These are phyloP conservation scores for Danio tinwini DNA, from an alignment of 2,797 vertebrate genomes.

Conservation along the genomic window DNA sequence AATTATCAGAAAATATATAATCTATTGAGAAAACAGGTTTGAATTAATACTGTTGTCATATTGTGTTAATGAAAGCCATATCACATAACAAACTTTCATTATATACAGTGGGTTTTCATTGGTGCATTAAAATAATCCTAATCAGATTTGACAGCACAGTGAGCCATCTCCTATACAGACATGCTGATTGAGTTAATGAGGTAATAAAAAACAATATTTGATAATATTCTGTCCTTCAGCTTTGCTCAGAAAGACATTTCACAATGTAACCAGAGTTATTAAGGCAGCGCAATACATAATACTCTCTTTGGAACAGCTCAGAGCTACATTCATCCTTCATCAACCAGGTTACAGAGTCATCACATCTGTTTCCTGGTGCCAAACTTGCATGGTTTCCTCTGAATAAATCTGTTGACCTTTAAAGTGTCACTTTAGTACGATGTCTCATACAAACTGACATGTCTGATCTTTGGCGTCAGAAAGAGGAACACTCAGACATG, in stretches of 20 bases:
- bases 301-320: constrained; percentile 4
- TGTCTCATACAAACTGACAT: constrained; percentile 56
- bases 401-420: constrained; percentile 43
- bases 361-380: not conserved
- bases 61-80: too few relatives aligned
- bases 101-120: not conserved
- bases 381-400: constrained; percentile 28
- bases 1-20: too few relatives aligned
- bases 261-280: constrained; percentile 12
- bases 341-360: not conserved
- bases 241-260: not conserved
- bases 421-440: constrained; percentile 55
- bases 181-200: constrained; percentile 43
- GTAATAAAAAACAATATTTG: constrained; percentile 23
- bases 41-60: too few relatives aligned
- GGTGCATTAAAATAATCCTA: not conserved
- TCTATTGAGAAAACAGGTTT: too few relatives aligned
- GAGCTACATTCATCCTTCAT: constrained; percentile 10
- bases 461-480: constrained; percentile 60
- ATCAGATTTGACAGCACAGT: not conserved
- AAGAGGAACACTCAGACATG: constrained; percentile 54
- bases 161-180: not conserved
- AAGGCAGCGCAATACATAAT: not conserved
- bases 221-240: constrained; percentile 30
- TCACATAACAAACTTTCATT: too few relatives aligned